Evolutionary conservation across 2,888 invertebrate genomes (phyloP).

Genomic region (Microdon myrmicae): DNA sequence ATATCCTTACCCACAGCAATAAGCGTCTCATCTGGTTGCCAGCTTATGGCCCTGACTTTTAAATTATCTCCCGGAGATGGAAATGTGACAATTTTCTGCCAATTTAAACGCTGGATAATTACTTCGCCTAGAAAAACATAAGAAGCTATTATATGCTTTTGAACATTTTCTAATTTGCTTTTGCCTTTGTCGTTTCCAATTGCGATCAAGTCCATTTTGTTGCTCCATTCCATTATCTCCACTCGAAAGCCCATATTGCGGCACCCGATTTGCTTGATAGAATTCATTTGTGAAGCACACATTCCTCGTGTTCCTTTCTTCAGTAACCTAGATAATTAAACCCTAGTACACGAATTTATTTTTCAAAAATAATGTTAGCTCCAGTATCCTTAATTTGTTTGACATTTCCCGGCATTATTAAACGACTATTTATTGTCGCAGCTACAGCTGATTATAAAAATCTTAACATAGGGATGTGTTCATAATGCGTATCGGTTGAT

Average conservation of each 20-base stretch:
- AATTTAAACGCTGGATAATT: constrained; percentile 86
- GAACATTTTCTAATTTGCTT: not conserved
- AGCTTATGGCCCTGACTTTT: constrained; percentile 81
- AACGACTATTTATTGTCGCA: no score
- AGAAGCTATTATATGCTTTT: not conserved
- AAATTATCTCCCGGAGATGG: constrained; percentile 80
- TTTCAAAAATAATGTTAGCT: no score
- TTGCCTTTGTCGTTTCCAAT: constrained; percentile 85
- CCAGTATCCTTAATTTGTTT: no score
- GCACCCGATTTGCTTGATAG: constrained; percentile 64
- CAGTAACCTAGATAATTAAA: no score
- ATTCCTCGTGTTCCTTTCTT: no score
- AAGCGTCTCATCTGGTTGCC: constrained; percentile 96
- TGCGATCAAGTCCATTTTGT: constrained; percentile 92
- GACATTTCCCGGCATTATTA: no score
- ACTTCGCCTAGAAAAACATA: constrained; percentile 76
- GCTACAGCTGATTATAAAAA: no score
- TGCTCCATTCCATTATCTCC: constrained; percentile 90
- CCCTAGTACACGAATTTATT: no score
- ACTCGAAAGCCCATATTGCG: constrained; percentile 69
- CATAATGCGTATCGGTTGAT: no score
- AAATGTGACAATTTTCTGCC: constrained; percentile 92
- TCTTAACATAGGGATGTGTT: no score
- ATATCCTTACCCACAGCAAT: constrained; percentile 67
- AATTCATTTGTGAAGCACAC: constrained; percentile 61